Evolutionary conservation across 2,888 invertebrate species (phyloP).

Genomic region (Drosophila phalerata): DNA sequence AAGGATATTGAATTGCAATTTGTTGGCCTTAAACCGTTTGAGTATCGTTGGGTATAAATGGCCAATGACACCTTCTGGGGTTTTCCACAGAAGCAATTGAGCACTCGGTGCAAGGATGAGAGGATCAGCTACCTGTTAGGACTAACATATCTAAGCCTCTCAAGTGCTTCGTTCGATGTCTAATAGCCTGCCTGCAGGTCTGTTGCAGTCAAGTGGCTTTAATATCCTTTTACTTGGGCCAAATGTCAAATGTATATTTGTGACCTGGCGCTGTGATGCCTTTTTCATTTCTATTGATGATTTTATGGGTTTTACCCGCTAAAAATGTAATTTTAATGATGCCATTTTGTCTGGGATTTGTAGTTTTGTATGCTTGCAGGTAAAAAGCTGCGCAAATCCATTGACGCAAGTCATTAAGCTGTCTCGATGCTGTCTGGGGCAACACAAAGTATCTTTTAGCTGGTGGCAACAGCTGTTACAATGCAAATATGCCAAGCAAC

Average conservation of each 20-base stretch:
- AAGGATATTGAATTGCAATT: slow-evolving; percentile 35
- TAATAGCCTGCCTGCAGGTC: slow-evolving; percentile 13
- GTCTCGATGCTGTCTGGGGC: slow-evolving; percentile 70
- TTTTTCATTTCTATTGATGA: slow-evolving; percentile 64
- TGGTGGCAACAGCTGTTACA: slow-evolving; percentile 40
- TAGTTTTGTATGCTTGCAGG: slow-evolving; percentile 31
- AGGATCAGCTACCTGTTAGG: slow-evolving; percentile 19
- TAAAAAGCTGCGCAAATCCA: slow-evolving; percentile 60
- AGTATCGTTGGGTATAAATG: slow-evolving; percentile 1
- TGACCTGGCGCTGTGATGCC: slow-evolving; percentile 7
- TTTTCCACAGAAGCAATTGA: slow-evolving; percentile 55
- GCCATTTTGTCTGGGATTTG: slow-evolving; percentile 61
- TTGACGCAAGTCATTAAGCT: slow-evolving; percentile 71
- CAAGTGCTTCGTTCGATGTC: background rate
- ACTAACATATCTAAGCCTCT: slow-evolving; percentile 18
- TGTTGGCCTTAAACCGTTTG: slow-evolving; percentile 6
- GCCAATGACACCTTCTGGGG: slow-evolving; percentile 43
- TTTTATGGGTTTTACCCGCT: slow-evolving; percentile 80
- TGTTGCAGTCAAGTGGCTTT: slow-evolving; percentile 43
- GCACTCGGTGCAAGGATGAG: background rate
- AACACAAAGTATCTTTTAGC: slow-evolving; percentile 30
- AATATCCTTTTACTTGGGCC: slow-evolving; percentile 26
- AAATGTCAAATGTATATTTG: slow-evolving; percentile 31
- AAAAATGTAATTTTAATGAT: slow-evolving; percentile 66
- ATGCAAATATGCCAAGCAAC: slow-evolving; percentile 26